Base-by-base conservation (phyloP, 2,888 invertebrate genomes). In the Chrysodeixis includens region DNA sequence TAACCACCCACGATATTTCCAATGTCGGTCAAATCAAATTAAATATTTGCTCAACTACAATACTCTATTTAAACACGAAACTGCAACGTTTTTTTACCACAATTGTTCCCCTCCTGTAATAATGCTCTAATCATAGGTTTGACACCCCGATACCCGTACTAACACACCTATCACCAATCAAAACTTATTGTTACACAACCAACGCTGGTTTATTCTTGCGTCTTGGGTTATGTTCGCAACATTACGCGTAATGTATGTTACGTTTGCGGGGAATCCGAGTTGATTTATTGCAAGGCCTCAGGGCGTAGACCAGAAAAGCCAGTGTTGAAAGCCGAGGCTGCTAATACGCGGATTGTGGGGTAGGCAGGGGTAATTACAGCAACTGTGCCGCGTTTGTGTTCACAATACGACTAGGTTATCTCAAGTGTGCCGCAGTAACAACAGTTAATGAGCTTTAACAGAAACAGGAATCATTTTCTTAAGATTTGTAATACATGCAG, bases 71-170 rank as follows among this genome's bases (percentile, higher is more conserved):
- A 81, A 79, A 74, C 68, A 67, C 68, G 58, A 76, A 74, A 74
- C 76, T 75, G 81, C 85, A 85, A 85, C 86, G 86, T 83, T 90
- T 91, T 91, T 91, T 88, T 86, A 82, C 91, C 90, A 88, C 91
- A 91, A 87, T 86, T 85, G 87, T 87, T 84, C 87, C 89, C 90
- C 91, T 88, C 86, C 69, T 55, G 58, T 92, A 91, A 92, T 93
- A 91, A 91, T 86, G 84, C 87, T 87, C 87, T 94, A 94, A 94
- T 93, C 91, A 94, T 93, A 92, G 93, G 93, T 92, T 92, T 92
- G 91, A 88, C 92, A 90, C 92, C 91, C 91, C 79, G 78, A 78
- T 75, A 74, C 81, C 74, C 76, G 66, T 74, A 77, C 69, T 64
- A 60, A 61, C 44, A 66, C 52, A 76, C 56, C 32, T 8, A 30